phyloP scores from a whole-genome alignment of 2,113 vertebrate species.

The Atherinomorus stipes region DNA sequence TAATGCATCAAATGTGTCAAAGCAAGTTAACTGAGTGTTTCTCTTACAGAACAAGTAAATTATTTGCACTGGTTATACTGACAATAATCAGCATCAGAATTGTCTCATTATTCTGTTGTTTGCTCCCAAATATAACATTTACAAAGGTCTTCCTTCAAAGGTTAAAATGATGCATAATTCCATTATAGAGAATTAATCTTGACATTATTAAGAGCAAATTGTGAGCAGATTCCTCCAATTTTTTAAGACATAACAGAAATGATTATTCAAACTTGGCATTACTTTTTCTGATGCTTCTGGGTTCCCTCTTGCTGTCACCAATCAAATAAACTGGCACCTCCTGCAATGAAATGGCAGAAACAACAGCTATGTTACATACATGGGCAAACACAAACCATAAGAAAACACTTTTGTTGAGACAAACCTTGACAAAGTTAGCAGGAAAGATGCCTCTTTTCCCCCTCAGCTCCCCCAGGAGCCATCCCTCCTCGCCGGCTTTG shows the following conservation, averaged over 20 bases:
- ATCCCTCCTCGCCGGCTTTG: constrained; percentile 78
- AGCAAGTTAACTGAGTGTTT: no score
- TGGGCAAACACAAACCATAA: neutral
- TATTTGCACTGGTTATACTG: no score
- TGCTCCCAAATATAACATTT: no score
- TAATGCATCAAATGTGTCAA: no score
- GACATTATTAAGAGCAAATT: no score
- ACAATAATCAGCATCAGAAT: no score
- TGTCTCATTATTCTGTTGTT: no score
- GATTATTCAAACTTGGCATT: constrained; percentile 26
- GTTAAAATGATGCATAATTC: neutral
- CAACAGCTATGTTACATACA: neutral
- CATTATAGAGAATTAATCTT: no score
- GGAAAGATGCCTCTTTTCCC: constrained; percentile 87
- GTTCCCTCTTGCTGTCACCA: constrained; percentile 76
- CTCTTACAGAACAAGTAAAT: no score
- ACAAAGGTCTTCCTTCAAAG: no score
- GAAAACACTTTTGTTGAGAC: neutral
- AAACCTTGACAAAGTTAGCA: constrained; percentile 83
- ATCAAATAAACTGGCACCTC: constrained; percentile 80
- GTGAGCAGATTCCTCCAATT: no score
- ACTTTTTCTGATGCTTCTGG: constrained; percentile 82
- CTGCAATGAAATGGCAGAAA: constrained; percentile 63
- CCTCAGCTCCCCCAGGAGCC: constrained; percentile 85
- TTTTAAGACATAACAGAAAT: neutral